These are phyloP conservation scores for Catocala sponsa DNA, from an alignment of 2,888 invertebrate genomes.

Conservation along the genomic window DNA sequence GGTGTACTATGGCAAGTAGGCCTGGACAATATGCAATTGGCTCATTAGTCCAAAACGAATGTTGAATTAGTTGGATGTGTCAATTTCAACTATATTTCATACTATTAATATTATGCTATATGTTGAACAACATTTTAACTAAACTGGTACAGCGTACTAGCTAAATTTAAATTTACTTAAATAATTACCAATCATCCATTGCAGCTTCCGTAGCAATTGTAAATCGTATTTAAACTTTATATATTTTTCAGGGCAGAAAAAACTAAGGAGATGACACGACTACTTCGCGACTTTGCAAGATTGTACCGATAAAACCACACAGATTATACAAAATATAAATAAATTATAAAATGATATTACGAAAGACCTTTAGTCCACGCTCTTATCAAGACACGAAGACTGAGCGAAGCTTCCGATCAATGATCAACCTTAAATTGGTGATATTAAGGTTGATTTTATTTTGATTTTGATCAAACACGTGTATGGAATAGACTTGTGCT, in stretches of 20 bases:
- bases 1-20: too few relatives aligned
- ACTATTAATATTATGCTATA: neutral
- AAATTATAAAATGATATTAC: conserved; percentile 6
- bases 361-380: conserved; percentile 18
- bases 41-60: too few relatives aligned
- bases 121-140: too few relatives aligned
- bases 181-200: too few relatives aligned
- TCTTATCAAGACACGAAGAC: conserved; percentile 17
- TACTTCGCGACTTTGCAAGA: conserved; percentile 94
- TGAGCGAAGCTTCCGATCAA: conserved; percentile 22
- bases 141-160: too few relatives aligned
- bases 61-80: too few relatives aligned
- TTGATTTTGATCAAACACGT: conserved; percentile 36
- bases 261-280: conserved; percentile 92
- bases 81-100: neutral
- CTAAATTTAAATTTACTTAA: too few relatives aligned
- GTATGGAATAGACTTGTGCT: conserved; percentile 28
- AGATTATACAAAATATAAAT: conserved; percentile 17
- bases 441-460: conserved; percentile 20
- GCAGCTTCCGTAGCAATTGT: too few relatives aligned
- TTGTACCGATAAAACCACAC: conserved; percentile 92
- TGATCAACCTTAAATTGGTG: conserved; percentile 9
- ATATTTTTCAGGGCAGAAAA: conserved; percentile 90
- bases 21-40: too few relatives aligned
- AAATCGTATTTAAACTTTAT: conserved; percentile 2